A percentile compares a stretch with the other conserved stretches of the same genome.
These are phyloP conservation scores for Carassius carassius DNA, from an alignment of 2,113 vertebrate species.

Conservation along the genomic window DNA sequence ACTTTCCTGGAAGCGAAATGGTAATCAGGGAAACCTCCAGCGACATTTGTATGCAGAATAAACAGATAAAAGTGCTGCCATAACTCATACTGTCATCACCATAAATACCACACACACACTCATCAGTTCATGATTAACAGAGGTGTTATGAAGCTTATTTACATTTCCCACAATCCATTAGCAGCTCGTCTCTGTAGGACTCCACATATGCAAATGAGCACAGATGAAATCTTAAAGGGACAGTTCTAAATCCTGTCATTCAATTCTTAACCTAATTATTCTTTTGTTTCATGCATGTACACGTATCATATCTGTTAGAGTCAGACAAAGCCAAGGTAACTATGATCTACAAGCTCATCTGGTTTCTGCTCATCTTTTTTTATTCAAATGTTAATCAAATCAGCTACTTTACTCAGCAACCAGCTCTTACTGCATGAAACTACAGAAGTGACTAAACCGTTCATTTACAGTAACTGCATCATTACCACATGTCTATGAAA, in stretches of 20 bases:
- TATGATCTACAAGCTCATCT: background rate
- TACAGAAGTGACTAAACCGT: background rate
- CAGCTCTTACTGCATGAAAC: background rate
- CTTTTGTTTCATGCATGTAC: background rate
- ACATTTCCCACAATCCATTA: conserved; percentile 9
- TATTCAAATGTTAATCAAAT: background rate
- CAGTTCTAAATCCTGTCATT: background rate
- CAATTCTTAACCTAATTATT: background rate
- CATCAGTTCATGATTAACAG: conserved; percentile 8
- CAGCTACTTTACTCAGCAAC: background rate
- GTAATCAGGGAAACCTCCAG: background rate
- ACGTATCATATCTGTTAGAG: background rate
- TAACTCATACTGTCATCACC: conserved; percentile 2
- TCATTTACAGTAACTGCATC: background rate
- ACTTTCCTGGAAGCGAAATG: background rate
- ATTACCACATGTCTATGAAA: background rate
- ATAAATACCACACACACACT: conserved; percentile 1
- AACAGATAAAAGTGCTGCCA: conserved; percentile 23
- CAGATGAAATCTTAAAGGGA: background rate
- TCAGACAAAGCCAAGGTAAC: background rate
- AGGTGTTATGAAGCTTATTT: background rate
- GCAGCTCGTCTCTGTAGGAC: background rate
- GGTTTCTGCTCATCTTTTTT: background rate
- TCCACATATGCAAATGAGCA: background rate
- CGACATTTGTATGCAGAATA: background rate